Base-by-base conservation (phyloP, 2,113 vertebrate genomes). In the Verasper variegatus region DNA sequence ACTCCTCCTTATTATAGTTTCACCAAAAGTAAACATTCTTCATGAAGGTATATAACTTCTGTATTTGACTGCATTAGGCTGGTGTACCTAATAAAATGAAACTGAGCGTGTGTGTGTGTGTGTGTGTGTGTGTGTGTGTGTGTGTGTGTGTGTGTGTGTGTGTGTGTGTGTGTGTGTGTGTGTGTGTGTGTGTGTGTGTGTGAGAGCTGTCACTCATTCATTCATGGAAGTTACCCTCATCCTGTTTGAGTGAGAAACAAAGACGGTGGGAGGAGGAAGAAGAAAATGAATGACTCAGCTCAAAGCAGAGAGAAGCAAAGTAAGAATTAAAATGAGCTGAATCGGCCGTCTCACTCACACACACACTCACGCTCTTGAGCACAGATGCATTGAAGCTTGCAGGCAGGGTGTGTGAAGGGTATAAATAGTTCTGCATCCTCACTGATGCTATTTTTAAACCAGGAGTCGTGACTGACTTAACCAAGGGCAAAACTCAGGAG, bases 361-460 rank as follows among this genome's bases (percentile, higher is more conserved):
- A 31, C 31, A 31, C 31, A 31, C 31, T 31, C 27, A 31, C 57
- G 27, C 57, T 42, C 55, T 27, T 4, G 1, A 47, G 42, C 68
- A 71, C 68, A 82, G 68, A 65, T 87, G 75, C 83, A 81, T 31
- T 81, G 74, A 83, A 82, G 84, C 83, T 52, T 82, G 68, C 81
- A 80, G 86, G 72, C 80, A 78, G 83, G 62, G 76, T 83, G 85
- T 91, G 90, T 83, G 81, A 90, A 83, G 87, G 84, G 84, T 92
- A 93, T 91, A 92, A 92, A 92, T 92, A 92, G 89, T 82, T 82
- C 87, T 84, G 84, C 89, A 89, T 88, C 78, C 80, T 86, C 84
- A 82, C 78, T 81, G 83, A 74, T 84, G 87, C 90, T 92, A 92
- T 93, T 90, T 92, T 90, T 88, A 90, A 76, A 89, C 77, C 84